phyloP scores from a whole-genome alignment of 2,888 invertebrate species.

The Ptychoptera albimana region DNA sequence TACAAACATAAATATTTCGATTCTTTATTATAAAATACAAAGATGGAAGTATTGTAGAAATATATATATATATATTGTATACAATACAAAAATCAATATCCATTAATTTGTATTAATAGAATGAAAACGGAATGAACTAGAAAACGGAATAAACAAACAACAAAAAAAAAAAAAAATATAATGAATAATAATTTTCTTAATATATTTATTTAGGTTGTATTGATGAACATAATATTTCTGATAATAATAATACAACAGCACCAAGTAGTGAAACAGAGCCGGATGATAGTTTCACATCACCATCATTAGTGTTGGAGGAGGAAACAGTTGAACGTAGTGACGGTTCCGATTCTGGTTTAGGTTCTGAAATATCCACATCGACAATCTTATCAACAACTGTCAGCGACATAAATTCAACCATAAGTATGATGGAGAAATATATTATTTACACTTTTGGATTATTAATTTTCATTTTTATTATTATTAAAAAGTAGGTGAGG shows the following conservation, averaged over 20 bases:
- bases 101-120: neutral
- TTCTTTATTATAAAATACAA: too few relatives aligned
- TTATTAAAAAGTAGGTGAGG: too few relatives aligned
- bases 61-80: too few relatives aligned
- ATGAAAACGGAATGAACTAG: neutral
- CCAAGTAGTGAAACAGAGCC: conserved; percentile 4
- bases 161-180: too few relatives aligned
- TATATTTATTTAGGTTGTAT: neutral
- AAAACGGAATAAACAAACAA: neutral
- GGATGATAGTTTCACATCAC: conserved; percentile 3
- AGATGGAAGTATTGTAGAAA: neutral
- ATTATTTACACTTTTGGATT: too few relatives aligned
- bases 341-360: conserved; percentile 71
- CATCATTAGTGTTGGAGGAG: neutral
- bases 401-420: neutral
- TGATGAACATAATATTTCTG: neutral
- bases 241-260: neutral
- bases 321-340: conserved; percentile 43
- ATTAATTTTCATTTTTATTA: too few relatives aligned
- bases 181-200: too few relatives aligned
- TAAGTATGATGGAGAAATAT: neutral
- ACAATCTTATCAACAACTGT: conserved; percentile 13
- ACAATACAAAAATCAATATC: neutral
- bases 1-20: too few relatives aligned
- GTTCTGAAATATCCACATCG: conserved; percentile 44